These are phyloP conservation scores for Drosophila longiperda DNA, from an alignment of 2,888 invertebrate genomes.

Conservation along the genomic window DNA sequence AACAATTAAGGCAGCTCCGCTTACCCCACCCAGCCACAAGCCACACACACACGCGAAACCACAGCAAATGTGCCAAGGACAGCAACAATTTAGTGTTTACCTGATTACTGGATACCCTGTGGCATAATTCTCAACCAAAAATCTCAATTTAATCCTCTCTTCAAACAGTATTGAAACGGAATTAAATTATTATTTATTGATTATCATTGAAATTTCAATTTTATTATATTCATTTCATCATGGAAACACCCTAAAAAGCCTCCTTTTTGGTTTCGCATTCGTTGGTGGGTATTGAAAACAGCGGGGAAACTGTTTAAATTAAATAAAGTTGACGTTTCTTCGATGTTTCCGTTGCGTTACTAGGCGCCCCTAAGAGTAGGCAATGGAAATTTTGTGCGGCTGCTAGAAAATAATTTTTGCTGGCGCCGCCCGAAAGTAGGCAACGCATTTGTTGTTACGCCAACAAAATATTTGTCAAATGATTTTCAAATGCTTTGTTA, in stretches of 20 bases:
- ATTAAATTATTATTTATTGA: neutral
- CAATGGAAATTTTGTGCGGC: conserved; percentile 47
- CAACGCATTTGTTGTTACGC: conserved; percentile 46
- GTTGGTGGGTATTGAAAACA: conserved; percentile 14
- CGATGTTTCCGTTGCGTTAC: conserved; percentile 12
- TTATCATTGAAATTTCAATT: neutral
- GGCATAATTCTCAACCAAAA: too few species aligned
- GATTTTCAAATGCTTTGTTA: conserved; percentile 42
- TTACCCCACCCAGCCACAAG: neutral
- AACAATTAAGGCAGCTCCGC: conserved; percentile 32
- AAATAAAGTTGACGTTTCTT: conserved; percentile 33
- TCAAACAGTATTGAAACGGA: neutral
- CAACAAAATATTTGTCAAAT: conserved; percentile 44
- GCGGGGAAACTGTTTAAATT: conserved; percentile 52
- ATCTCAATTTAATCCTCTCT: neutral
- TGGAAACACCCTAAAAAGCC: neutral
- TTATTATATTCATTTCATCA: neutral
- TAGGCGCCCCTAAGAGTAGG: conserved; percentile 58
- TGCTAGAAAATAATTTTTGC: conserved; percentile 60
- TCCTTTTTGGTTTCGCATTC: neutral
- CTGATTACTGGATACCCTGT: conserved; percentile 17
- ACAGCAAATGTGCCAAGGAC: conserved; percentile 34
- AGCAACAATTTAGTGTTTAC: too few species aligned
- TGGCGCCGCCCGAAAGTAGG: conserved; percentile 34
- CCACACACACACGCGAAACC: conserved; percentile 11